Conservation (phyloP, 2,113 vertebrate genomes). For the Podiceps cristatus region DNA sequence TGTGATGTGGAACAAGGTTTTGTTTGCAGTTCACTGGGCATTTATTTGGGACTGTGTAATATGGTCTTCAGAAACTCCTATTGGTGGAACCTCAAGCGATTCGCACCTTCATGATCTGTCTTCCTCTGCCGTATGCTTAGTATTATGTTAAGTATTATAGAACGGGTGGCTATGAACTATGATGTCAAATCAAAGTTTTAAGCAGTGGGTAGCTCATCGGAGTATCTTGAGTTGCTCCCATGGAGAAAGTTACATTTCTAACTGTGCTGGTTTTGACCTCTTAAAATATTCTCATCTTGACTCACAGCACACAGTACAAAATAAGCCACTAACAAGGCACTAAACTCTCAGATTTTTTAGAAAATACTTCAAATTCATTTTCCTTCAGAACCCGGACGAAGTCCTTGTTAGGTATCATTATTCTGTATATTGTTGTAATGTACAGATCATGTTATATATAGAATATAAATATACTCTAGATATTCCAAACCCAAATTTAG, state of each 20-base stretch:
- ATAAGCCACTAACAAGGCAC: not conserved
- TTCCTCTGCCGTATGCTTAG: not conserved
- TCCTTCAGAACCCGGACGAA: not conserved
- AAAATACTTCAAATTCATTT: not conserved
- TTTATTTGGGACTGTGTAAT: not conserved
- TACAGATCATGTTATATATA: not conserved
- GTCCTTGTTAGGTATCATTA: not conserved
- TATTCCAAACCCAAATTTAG: not conserved
- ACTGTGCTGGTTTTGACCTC: not conserved
- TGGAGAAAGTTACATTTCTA: not conserved
- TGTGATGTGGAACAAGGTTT: not conserved
- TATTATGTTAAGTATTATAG: not conserved
- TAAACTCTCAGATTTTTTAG: not conserved
- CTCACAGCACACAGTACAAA: not conserved
- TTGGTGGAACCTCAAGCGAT: not conserved
- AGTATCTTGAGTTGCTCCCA: not conserved
- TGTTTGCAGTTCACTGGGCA: not conserved
- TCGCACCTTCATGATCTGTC: not conserved
- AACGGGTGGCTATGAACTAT: not conserved
- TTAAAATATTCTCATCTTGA: not conserved
- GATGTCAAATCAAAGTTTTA: not conserved
- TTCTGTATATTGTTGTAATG: not conserved
- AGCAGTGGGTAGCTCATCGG: not conserved
- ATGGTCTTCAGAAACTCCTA: not conserved
- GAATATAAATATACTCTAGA: no score